Conservation (phyloP, 2,888 invertebrate genomes). For the Himalopsyche kuldschensis region DNA sequence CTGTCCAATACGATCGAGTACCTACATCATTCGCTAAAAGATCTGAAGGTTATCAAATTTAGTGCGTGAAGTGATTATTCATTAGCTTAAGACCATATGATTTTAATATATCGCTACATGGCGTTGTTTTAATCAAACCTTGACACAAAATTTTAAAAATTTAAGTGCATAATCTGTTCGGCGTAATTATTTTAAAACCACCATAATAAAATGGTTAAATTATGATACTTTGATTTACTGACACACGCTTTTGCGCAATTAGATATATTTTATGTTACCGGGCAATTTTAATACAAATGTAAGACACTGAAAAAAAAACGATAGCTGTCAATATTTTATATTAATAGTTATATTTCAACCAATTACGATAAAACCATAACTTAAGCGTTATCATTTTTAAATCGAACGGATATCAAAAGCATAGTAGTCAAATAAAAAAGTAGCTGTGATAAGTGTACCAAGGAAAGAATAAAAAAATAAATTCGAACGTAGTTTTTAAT, state of each 20-base stretch:
- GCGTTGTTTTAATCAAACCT: not conserved
- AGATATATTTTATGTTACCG: not conserved
- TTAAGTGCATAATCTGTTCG: not conserved
- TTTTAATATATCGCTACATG: not conserved
- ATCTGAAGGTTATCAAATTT: not conserved
- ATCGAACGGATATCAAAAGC: too few relatives aligned
- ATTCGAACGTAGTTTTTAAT: not conserved
- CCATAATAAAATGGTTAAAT: not conserved
- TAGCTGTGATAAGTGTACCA: too few relatives aligned
- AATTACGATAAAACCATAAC: too few relatives aligned
- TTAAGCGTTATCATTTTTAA: too few relatives aligned
- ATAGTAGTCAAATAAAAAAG: too few relatives aligned
- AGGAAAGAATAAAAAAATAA: too few relatives aligned
- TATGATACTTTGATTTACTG: not conserved
- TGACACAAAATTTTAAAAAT: not conserved
- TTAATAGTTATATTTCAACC: too few relatives aligned
- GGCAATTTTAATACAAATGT: not conserved
- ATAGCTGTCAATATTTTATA: too few relatives aligned
- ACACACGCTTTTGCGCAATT: not conserved
- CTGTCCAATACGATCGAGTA: too few relatives aligned
- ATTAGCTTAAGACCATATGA: not conserved
- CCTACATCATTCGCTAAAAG: not conserved
- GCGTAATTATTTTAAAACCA: not conserved
- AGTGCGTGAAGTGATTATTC: not conserved
- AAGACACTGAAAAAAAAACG: too few relatives aligned